Evolutionary conservation across 2,113 vertebrate genomes (phyloP).

Genomic region (Eulemur macaco): DNA sequence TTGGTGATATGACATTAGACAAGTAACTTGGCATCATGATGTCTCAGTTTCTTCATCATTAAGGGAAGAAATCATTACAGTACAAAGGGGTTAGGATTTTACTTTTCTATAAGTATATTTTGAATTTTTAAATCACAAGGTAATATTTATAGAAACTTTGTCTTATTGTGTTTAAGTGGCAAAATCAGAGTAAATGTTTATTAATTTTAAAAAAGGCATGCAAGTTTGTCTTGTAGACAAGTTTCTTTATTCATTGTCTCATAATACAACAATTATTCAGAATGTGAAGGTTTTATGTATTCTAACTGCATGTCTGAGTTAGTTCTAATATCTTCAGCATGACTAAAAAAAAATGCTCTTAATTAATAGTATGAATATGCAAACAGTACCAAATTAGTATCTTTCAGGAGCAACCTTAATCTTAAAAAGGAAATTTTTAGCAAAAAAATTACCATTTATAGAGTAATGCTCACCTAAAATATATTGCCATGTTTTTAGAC

Average conservation of each 20-base stretch:
- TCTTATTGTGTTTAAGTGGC: not conserved
- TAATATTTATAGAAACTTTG: not conserved
- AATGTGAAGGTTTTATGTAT: not conserved
- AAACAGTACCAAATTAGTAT: not conserved
- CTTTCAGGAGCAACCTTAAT: not conserved
- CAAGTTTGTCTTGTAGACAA: not conserved
- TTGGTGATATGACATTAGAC: not conserved
- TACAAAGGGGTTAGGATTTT: not conserved
- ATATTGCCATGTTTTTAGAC: not conserved
- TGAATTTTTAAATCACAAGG: not conserved
- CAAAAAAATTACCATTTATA: not conserved
- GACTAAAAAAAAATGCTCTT: not conserved
- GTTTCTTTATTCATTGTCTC: not conserved
- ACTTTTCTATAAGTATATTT: not conserved
- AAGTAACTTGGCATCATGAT: not conserved
- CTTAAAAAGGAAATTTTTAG: not conserved
- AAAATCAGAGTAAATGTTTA: not conserved
- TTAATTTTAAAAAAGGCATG: not conserved
- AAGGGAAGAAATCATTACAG: not conserved
- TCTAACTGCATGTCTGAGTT: not conserved
- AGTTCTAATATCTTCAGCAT: not conserved
- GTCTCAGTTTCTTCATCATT: not conserved
- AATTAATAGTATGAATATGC: not conserved
- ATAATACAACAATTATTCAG: not conserved
- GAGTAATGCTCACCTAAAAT: not conserved